Evolutionary conservation across 2,113 vertebrate genomes (phyloP).

Genomic region (Dascyllus trimaculatus): DNA sequence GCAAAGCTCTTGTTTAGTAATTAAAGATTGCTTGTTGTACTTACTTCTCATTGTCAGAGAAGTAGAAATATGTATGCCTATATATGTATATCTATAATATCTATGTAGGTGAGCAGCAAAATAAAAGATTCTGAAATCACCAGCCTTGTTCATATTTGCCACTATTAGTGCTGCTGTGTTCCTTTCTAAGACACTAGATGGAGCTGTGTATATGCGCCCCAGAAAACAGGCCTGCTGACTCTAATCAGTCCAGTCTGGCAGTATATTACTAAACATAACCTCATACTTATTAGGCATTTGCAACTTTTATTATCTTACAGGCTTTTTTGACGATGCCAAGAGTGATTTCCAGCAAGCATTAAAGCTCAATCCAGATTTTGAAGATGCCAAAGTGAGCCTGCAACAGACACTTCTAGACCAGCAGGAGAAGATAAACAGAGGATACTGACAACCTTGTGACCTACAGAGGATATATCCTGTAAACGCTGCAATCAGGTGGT

Average conservation of each 20-base stretch:
- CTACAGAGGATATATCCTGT: not conserved
- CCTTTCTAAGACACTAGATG: constrained; percentile 51
- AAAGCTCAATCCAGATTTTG: constrained; percentile 90
- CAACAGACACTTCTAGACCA: constrained; percentile 90
- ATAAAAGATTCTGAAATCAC: not conserved
- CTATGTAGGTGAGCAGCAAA: not conserved
- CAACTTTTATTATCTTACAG: constrained; percentile 73
- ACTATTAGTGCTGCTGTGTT: not conserved
- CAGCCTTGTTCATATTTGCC: not conserved
- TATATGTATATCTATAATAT: no score
- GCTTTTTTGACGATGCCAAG: constrained; percentile 92
- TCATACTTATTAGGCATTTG: not conserved
- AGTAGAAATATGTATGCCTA: no score
- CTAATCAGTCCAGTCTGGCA: not conserved
- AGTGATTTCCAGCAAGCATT: constrained; percentile 91
- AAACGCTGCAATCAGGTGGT: not conserved
- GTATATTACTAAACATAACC: not conserved
- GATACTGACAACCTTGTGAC: constrained; percentile 74
- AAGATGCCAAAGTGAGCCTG: constrained; percentile 92
- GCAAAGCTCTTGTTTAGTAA: no score
- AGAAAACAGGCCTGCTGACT: constrained; percentile 10
- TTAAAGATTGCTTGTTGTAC: no score
- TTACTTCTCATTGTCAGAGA: no score
- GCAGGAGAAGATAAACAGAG: constrained; percentile 87
- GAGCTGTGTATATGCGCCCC: constrained; percentile 43